phyloP scores from a whole-genome alignment of 2,888 invertebrate species.

The Drosophila setosimentum region DNA sequence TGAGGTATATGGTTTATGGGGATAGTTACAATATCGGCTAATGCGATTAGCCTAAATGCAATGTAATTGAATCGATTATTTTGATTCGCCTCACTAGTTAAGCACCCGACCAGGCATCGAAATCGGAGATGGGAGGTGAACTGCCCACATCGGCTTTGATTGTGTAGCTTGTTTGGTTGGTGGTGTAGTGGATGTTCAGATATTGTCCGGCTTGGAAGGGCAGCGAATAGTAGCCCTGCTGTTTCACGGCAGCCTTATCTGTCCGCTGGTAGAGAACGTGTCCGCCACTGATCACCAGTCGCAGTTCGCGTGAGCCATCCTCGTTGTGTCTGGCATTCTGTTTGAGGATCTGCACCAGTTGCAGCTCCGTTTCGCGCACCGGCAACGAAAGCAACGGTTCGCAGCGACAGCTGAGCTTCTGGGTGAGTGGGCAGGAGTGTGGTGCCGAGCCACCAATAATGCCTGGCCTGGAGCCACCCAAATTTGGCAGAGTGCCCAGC shows the following conservation, averaged over 20 bases:
- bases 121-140: constrained; percentile 57
- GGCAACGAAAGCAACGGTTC: constrained; percentile 62
- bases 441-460: constrained; percentile 9
- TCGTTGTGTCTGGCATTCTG: constrained; percentile 65
- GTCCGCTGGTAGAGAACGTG: constrained; percentile 70
- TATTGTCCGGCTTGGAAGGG: constrained; percentile 61
- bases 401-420: constrained; percentile 75
- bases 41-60: not conserved
- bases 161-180: constrained; percentile 76
- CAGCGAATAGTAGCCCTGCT: constrained; percentile 65
- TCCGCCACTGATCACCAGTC: constrained; percentile 70
- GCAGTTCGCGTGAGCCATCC: constrained; percentile 72
- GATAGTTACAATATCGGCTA: not conserved
- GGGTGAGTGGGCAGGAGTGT: constrained; percentile 63
- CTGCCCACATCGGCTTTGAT: constrained; percentile 74
- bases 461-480: constrained; percentile 35
- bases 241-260: constrained; percentile 37
- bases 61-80: not conserved
- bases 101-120: constrained; percentile 35
- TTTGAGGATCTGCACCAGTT: constrained; percentile 62
- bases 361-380: constrained; percentile 20
- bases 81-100: not conserved
- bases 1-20: not conserved
- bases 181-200: constrained; percentile 71
- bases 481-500: constrained; percentile 35